Evolutionary conservation across 2,797 vertebrate species (phyloP), one percentile per base, ranked within the genome.

Genomic region (Odontamblyopus rebecca): DNA sequence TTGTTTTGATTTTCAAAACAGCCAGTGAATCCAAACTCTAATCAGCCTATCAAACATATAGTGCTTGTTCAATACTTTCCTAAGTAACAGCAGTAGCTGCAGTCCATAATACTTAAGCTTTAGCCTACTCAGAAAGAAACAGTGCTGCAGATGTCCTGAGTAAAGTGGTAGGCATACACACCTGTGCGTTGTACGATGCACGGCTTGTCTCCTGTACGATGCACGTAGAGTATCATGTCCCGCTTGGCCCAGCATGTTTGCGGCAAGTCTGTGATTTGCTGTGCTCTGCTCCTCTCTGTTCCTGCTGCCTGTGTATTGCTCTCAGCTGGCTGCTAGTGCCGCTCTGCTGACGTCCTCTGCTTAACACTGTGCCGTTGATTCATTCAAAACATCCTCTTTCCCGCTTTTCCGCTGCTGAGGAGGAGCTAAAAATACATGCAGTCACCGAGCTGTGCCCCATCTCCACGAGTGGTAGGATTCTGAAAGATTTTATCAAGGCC

Each of bases 211-310:
- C 77, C 85, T 86, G 80, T 84, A 76, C 80, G 86, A 80, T 70
- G 78, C 41, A 63, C 85, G 85, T 83, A 89, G 88, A 81, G 90
- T 85, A 82, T 89, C 76, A 87, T 88, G 90, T 85, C 93, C 91
- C 79, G 86, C 86, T 87, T 91, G 93, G 83, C 94, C 94, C 88
- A 93, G 93, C 96, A 97, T 97, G 85, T 86, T 91, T 88, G 78
- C 87, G 79, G 85, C 90, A 79, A 85, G 72, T 87, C 85, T 89
- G 78, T 82, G 85, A 79, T 89, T 87, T 86, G 82, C 84, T 85
- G 82, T 79, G 83, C 81, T 85, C 16, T 77, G 78, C 83, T 88
- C 74, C 61, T 72, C 88, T 85, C 81, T 71, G 72, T 75, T 78
- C 64, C 82, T 84, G 79, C 67, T 85, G 85, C 70, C 79, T 76